Conservation (phyloP, 2,113 vertebrate species). For the Mugil cephalus region DNA sequence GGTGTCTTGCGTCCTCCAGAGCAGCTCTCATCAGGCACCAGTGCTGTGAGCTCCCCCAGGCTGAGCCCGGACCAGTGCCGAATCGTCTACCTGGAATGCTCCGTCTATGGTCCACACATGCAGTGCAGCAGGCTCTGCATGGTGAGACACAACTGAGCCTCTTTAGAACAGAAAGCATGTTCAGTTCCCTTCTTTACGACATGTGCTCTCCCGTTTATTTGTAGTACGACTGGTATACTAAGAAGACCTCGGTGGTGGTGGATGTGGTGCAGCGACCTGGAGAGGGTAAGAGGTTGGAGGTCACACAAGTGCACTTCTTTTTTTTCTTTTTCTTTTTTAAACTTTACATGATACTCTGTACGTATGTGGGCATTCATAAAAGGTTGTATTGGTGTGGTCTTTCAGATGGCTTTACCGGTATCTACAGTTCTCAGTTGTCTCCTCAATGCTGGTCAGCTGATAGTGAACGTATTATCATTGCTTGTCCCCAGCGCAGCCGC, state of each 20-base stretch:
- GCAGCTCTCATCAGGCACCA: conserved; percentile 85
- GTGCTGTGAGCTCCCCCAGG: conserved; percentile 89
- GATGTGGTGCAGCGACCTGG: conserved; percentile 85
- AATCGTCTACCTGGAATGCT: conserved; percentile 90
- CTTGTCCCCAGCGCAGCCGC: conserved; percentile 87
- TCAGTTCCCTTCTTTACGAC: not conserved
- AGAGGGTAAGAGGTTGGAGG: conserved; percentile 79
- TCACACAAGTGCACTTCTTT: not conserved
- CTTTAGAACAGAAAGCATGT: not conserved
- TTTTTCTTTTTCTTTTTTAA: too few relatives aligned
- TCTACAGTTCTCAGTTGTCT: conserved; percentile 87
- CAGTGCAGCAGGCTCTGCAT: conserved; percentile 89
- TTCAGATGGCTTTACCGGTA: conserved; percentile 90
- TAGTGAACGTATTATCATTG: conserved; percentile 88
- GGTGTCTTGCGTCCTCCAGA: conserved; percentile 78
- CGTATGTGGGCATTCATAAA: not conserved
- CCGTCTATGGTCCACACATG: conserved; percentile 87
- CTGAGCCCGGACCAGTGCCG: conserved; percentile 92
- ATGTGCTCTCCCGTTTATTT: conserved; percentile 19
- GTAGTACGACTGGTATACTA: conserved; percentile 95
- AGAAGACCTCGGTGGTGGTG: conserved; percentile 89
- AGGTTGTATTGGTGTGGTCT: conserved; percentile 26
- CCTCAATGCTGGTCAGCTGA: conserved; percentile 92
- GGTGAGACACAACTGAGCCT: conserved; percentile 80
- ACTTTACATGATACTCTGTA: not conserved